These are phyloP conservation scores for Tachina grossa DNA, from an alignment of 2,888 invertebrate genomes.

Conservation along the genomic window DNA sequence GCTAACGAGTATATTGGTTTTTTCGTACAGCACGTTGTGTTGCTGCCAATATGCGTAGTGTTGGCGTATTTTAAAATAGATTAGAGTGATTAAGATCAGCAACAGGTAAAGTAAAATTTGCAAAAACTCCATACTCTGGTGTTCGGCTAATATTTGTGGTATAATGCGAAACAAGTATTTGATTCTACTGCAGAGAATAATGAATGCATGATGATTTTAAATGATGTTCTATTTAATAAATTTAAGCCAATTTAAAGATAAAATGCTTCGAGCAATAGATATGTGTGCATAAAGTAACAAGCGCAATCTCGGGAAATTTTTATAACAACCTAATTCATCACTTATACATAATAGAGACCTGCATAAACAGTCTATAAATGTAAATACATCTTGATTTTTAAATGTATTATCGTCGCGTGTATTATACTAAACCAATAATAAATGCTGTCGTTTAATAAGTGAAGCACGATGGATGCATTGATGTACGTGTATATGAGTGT, in stretches of 20 bases:
- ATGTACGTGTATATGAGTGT: too few species aligned
- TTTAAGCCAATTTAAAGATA: background rate
- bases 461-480: too few species aligned
- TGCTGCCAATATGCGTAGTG: slow-evolving; percentile 75
- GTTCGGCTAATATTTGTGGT: background rate
- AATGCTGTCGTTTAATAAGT: too few species aligned
- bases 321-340: too few species aligned
- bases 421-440: too few species aligned
- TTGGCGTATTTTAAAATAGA: slow-evolving; percentile 62
- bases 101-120: slow-evolving; percentile 54
- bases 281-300: too few species aligned
- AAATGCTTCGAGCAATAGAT: background rate
- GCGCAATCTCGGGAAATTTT: too few species aligned
- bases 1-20: slow-evolving; percentile 75
- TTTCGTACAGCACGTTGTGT: slow-evolving; percentile 75
- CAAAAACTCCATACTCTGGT: slow-evolving; percentile 44
- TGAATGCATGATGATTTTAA: background rate
- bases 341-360: too few species aligned
- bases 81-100: slow-evolving; percentile 42
- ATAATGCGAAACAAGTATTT: background rate
- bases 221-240: background rate
- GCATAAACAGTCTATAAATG: too few species aligned
- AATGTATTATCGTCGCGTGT: too few species aligned
- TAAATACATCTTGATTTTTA: too few species aligned
- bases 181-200: background rate